These are phyloP conservation scores for Liasis olivaceus DNA, from an alignment of 2,797 vertebrate species.

Conservation along the genomic window DNA sequence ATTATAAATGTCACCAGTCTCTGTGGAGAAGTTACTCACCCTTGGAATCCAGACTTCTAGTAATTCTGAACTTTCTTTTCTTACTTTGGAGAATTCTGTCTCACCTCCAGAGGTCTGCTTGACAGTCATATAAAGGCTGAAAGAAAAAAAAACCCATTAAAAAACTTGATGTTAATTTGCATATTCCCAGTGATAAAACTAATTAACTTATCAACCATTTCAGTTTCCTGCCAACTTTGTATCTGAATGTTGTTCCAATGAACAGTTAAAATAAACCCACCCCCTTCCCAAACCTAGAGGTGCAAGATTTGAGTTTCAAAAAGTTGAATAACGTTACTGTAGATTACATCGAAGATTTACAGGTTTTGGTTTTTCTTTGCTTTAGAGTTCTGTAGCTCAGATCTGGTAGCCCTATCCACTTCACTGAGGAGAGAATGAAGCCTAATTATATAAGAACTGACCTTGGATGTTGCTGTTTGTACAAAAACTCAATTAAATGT, in stretches of 20 bases:
- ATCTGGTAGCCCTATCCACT: not conserved
- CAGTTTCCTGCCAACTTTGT: not conserved
- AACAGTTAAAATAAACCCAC: not conserved
- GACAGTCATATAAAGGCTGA: conserved; percentile 15
- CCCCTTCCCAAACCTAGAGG: not conserved
- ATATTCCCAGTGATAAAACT: conserved; percentile 19
- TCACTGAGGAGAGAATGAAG: not conserved
- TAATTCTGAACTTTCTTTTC: conserved; percentile 39
- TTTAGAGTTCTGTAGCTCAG: not conserved
- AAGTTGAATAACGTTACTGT: not conserved
- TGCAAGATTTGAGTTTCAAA: not conserved
- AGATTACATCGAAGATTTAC: not conserved
- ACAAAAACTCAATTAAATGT: not conserved
- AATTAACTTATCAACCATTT: not conserved
- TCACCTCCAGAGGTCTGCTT: rapidly evolving
- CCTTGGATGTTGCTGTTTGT: not conserved
- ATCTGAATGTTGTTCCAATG: not conserved
- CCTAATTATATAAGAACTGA: not conserved
- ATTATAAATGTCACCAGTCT: not conserved
- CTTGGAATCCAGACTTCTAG: conserved; percentile 43
- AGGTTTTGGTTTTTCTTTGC: not conserved
- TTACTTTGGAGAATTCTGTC: not conserved
- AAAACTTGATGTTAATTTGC: not conserved
- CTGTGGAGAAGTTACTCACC: not conserved
- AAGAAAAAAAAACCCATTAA: conserved; percentile 3